These are phyloP conservation scores for Proteles cristata DNA, from an alignment of 2,113 vertebrate species.

Conservation along the genomic window DNA sequence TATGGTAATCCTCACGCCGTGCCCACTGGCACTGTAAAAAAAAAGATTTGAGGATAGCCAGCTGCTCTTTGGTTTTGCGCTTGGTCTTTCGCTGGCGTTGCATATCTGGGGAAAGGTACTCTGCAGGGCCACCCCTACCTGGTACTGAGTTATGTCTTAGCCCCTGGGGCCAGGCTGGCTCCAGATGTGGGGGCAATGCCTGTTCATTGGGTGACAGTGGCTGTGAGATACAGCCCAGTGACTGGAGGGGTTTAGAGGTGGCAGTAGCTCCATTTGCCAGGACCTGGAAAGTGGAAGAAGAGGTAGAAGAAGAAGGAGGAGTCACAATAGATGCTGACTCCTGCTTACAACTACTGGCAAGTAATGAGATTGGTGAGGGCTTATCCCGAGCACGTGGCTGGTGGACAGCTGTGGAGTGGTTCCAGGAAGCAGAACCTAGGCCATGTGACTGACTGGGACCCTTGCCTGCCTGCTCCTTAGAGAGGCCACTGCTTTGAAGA, in stretches of 20 bases:
- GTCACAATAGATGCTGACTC: slow-evolving; percentile 68
- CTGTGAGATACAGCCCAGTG: slow-evolving; percentile 65
- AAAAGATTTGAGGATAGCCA: slow-evolving; percentile 92
- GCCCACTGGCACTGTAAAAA: slow-evolving; percentile 94
- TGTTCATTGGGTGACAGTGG: slow-evolving; percentile 68
- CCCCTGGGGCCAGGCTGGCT: slow-evolving; percentile 67
- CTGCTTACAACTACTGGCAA: slow-evolving; percentile 78
- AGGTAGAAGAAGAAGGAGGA: slow-evolving; percentile 77
- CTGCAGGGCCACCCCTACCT: slow-evolving; percentile 52
- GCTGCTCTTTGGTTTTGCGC: slow-evolving; percentile 94
- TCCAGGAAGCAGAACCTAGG: slow-evolving; percentile 65
- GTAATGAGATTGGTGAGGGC: slow-evolving; percentile 43
- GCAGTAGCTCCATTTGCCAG: slow-evolving; percentile 83
- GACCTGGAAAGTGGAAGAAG: slow-evolving; percentile 81
- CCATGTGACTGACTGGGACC: slow-evolving; percentile 39
- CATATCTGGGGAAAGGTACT: slow-evolving; percentile 64
- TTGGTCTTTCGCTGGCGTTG: slow-evolving; percentile 86
- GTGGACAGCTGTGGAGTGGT: slow-evolving; percentile 37
- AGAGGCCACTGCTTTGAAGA: slow-evolving; percentile 59
- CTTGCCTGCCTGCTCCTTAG: slow-evolving; percentile 56
- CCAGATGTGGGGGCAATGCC: slow-evolving; percentile 60
- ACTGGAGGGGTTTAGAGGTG: slow-evolving; percentile 64
- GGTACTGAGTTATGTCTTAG: slow-evolving; percentile 65
- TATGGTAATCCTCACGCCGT: slow-evolving; percentile 91
- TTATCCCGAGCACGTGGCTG: slow-evolving; percentile 51